Percentiles rank a stretch among this genome's conserved stretches.
phyloP scores from a whole-genome alignment of 2,113 vertebrate genomes.

The Neotragus pygmaeus region DNA sequence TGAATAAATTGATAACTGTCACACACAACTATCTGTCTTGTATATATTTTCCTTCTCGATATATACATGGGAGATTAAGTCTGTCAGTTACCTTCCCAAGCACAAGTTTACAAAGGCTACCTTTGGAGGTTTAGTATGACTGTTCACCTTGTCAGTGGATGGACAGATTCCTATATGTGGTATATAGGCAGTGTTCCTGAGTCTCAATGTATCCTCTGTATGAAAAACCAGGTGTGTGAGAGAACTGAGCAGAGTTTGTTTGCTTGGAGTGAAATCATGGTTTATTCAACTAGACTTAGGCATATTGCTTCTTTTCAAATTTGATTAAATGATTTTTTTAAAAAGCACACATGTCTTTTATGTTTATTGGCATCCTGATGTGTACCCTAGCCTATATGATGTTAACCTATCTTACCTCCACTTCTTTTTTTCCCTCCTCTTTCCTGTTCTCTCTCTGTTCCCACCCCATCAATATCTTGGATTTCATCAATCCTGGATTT shows the following conservation, averaged over 20 bases:
- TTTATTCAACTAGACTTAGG: slow-evolving; percentile 36
- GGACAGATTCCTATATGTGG: background rate
- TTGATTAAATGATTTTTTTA: slow-evolving; percentile 33
- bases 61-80: background rate
- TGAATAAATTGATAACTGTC: background rate
- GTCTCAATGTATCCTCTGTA: background rate
- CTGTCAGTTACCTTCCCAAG: background rate
- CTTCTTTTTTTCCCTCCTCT: background rate
- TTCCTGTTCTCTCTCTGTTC: background rate
- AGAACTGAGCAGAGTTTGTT: slow-evolving; percentile 15
- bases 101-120: background rate
- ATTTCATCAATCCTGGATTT: background rate
- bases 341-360: background rate
- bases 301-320: slow-evolving; percentile 42
- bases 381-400: background rate
- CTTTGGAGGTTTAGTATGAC: background rate
- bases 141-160: background rate
- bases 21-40: background rate
- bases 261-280: background rate
- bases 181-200: background rate
- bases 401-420: background rate
- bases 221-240: background rate
- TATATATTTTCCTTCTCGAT: background rate
- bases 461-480: background rate
- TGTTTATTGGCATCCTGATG: slow-evolving; percentile 30